phyloP scores from a whole-genome alignment of 2,113 vertebrate species.

The Muntiacus muntjak region DNA sequence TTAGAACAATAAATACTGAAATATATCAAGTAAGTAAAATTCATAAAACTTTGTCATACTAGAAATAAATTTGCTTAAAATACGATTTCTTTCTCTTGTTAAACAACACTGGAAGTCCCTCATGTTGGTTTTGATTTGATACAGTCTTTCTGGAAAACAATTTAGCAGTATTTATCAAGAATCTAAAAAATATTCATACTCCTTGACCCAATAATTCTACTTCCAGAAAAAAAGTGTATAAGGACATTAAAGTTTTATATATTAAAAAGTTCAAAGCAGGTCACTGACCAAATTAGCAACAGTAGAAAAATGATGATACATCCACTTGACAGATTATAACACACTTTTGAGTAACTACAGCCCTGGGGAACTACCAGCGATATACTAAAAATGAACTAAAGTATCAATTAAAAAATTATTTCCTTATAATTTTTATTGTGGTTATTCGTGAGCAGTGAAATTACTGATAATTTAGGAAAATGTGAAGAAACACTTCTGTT shows the following conservation, averaged over 20 bases:
- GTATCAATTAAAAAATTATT: neutral
- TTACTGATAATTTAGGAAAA: neutral
- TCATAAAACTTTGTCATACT: neutral
- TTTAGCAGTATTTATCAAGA: neutral
- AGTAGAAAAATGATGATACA: neutral
- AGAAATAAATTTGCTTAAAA: constrained; percentile 2
- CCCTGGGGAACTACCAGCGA: neutral
- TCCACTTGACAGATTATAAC: neutral
- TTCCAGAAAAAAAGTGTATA: neutral
- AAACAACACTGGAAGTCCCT: neutral
- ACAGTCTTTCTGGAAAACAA: constrained; percentile 1
- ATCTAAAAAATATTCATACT: neutral
- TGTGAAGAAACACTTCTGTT: neutral
- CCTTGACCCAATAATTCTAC: neutral
- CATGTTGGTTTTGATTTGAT: neutral
- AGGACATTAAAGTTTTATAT: neutral
- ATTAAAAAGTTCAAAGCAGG: neutral
- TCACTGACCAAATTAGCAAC: neutral
- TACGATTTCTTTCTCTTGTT: neutral
- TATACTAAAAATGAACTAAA: neutral
- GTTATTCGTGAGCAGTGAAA: constrained; percentile 10
- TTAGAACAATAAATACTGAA: neutral
- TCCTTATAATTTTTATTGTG: neutral
- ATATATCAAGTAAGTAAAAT: neutral
- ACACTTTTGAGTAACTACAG: neutral